Base-by-base conservation (phyloP, 2,888 invertebrate genomes). In the Alsophila aescularia region DNA sequence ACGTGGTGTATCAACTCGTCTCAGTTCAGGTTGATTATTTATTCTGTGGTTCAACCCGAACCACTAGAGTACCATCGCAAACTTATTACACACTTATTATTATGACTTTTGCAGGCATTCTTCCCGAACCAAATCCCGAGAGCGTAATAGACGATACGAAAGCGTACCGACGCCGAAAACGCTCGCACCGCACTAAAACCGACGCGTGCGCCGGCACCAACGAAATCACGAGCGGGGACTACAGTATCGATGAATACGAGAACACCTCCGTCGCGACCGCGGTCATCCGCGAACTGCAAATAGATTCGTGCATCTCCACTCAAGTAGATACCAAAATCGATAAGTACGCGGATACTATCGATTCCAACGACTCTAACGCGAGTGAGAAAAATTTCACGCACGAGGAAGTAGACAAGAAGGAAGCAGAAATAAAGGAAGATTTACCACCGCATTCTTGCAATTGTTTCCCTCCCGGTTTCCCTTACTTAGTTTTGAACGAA, bases 161-260 rank as follows among this genome's bases (percentile, higher is more conserved):
- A 35, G 54, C 40, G 1, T 66, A 61, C 16, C 75, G 60, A 10
- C 62, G 70, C 10, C 73, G 78, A 43, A 82, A 79, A 42, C 73
- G 88, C 1, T 85, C 87, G 0, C 79, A 80, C 9, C 70, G 81
- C n/a, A 84, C 85, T 0, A 88, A 84, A 66, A 79, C 81, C 0
- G 88, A 89, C 52, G 87, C 85, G 0, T 80, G 80, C 49, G 83
- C 85, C 0, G 83, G 84, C 0, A 88, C 87, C 0, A 76, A 73
- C 0, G 87, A 84, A 36, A 12, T 27, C n/a, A 1, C 80, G 0
- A 82, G 72, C 15, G 81, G 78, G 0, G 80, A 84, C 37, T 39
- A 41, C 41, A 50, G 37, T 10, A 1, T 66, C 73, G 7, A 43
- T 0, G 69, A 70, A 4, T 62, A 51, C 0, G 68, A 68, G 0